Percentiles rank a stretch among this genome's conserved stretches.
phyloP scores from a whole-genome alignment of 2,113 vertebrate species.

The Cynocephalus volans region DNA sequence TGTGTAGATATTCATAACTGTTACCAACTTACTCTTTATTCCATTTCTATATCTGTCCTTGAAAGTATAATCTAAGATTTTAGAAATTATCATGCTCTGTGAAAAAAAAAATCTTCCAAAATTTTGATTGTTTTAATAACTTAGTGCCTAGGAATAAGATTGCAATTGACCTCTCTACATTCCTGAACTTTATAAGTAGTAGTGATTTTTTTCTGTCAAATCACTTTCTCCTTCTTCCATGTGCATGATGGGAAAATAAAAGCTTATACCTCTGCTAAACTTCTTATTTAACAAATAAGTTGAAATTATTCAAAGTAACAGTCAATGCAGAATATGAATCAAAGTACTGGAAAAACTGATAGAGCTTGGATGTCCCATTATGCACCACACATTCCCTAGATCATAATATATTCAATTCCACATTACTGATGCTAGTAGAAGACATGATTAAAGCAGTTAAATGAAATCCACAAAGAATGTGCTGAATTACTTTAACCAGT shows the following conservation, averaged over 20 bases:
- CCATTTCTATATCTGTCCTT: background rate
- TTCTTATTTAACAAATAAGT: constrained; percentile 6
- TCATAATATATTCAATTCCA: background rate
- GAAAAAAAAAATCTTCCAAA: background rate
- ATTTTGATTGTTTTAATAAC: background rate
- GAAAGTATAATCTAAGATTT: background rate
- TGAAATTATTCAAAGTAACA: constrained; percentile 15
- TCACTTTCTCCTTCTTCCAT: background rate
- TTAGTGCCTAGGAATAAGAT: background rate
- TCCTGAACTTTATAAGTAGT: background rate
- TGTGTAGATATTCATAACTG: background rate
- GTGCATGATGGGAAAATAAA: background rate
- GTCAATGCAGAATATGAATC: background rate
- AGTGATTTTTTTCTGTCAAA: background rate
- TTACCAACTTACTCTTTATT: background rate
- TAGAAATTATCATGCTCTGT: background rate
- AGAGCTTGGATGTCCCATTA: no score
- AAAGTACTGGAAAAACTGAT: background rate
- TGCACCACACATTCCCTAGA: background rate
- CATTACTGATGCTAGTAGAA: background rate
- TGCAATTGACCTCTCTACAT: background rate
- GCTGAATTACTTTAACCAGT: background rate
- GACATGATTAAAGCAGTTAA: background rate
- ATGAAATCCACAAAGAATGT: background rate
- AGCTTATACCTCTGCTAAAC: background rate